Conservation (phyloP, 1,140 invertebrate species). For the Stegodyphus mimosarum region DNA sequence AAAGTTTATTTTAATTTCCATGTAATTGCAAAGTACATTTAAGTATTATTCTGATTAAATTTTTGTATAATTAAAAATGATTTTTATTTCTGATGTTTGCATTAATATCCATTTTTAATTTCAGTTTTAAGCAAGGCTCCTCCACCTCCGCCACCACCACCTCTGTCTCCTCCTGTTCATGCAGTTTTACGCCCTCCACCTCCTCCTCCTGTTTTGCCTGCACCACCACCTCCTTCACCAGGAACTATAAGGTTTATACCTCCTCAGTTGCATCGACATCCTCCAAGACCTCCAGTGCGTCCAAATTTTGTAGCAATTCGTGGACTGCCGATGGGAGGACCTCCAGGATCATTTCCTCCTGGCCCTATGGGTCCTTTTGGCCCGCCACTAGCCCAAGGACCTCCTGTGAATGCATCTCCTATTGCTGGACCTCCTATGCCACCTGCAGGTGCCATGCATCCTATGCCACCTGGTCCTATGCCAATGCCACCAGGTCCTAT, state of each 20-base stretch:
- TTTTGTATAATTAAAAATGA: too few relatives aligned
- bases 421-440: slow-evolving; percentile 2
- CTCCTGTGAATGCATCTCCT: not conserved
- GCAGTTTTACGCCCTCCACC: slow-evolving; percentile 7
- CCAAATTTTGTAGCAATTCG: slow-evolving; percentile 25
- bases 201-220: not conserved
- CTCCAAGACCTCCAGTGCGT: slow-evolving; percentile 34
- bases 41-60: too few relatives aligned
- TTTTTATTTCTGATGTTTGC: too few relatives aligned
- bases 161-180: not conserved
- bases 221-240: not conserved
- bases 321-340: slow-evolving; percentile 15
- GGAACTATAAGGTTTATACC: slow-evolving; percentile 61
- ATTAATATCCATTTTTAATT: slow-evolving; percentile 1
- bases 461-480: slow-evolving; percentile 12
- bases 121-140: slow-evolving; percentile 33
- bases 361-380: not conserved
- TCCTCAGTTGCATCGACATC: slow-evolving; percentile 63
- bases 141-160: slow-evolving; percentile 46
- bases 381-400: slow-evolving; percentile 30
- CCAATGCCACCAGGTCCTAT: slow-evolving; percentile 1
- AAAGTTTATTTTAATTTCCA: too few relatives aligned
- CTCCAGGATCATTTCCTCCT: slow-evolving; percentile 10
- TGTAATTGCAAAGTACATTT: too few relatives aligned
- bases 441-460: slow-evolving; percentile 33